Base-by-base conservation (phyloP, 2,113 vertebrate species). In the Megaleporinus macrocephalus region DNA sequence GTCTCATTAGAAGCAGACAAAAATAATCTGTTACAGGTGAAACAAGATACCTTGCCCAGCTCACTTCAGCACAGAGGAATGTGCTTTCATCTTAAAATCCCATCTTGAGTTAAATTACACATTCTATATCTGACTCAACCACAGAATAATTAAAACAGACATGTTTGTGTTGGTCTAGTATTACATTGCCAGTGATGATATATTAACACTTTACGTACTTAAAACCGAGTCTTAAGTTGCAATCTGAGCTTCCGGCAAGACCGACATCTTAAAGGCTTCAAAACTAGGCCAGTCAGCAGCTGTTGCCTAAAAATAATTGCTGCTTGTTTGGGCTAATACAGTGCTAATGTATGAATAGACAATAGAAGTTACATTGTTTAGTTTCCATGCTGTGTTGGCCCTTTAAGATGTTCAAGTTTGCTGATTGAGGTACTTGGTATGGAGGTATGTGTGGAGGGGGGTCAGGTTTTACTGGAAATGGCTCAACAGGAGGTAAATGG, bases 381-480 rank as follows among this genome's bases (percentile, higher is more conserved):
- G 27, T 11, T 71, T 29, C 53, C 51, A 26, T 22, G 59, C 26
- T 72, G 49, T 51, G 47, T 69, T 66, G 82, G 26, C 41, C 27
- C 22, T 80, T 16, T 73, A 78, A 72, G 44, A 55, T 49, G 57
- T 73, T 74, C 51, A 10, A 51, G n/a, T 51, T 71, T 70, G 79
- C 79, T 82, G 72, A 79, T 65, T 44, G 55, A 27, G 29, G 51
- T 49, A n/a, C 51, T 20, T 41, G 33, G 20, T 55, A 53, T 76
- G 24, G 55, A 68, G 76, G 49, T 24, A 26, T 70, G 33, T 20
- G 7, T 36, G 26, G 15, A 20, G 57, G 36, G 66, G 70, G 62
- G 68, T 59, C 59, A 27, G 3, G 53, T 77, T 75, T 84, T 76
- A 84, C 49, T 72, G 59, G 63, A 84, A 84, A 27, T 76, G 47